Conservation (phyloP, 2,797 vertebrate species). For the Eurystomus glaucurus region DNA sequence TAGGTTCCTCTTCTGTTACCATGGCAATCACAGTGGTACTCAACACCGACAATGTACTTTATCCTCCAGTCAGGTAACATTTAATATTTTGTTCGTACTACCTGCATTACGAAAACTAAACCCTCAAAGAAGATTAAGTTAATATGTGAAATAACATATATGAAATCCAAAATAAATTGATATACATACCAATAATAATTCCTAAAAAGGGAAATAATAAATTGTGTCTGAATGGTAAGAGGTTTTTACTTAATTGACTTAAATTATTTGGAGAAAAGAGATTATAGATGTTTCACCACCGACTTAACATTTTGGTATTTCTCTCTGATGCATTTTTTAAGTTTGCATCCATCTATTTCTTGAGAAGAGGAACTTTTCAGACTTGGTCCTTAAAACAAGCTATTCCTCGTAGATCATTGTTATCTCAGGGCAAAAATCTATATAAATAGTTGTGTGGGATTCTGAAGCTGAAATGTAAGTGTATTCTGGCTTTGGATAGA, state of each 20-base stretch:
- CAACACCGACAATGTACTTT: neutral
- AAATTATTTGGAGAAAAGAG: neutral
- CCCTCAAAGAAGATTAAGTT: neutral
- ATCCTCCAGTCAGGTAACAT: neutral
- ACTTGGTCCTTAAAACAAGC: neutral
- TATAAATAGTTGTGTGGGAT: neutral
- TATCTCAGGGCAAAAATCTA: neutral
- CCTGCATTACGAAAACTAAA: neutral
- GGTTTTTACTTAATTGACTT: neutral
- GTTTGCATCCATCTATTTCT: neutral
- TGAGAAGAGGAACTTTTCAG: neutral
- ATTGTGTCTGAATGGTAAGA: neutral
- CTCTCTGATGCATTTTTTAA: neutral
- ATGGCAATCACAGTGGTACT: neutral
- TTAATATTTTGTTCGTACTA: neutral
- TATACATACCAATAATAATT: neutral
- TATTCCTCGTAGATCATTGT: fast-evolving
- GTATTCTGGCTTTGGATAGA: neutral
- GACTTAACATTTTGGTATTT: neutral
- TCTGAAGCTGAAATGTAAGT: neutral
- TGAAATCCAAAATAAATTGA: neutral
- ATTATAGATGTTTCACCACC: neutral
- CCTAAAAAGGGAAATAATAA: neutral
- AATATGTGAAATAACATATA: neutral
- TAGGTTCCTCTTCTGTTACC: neutral